Evolutionary conservation across 1,140 invertebrate genomes (phyloP).

Genomic region (Frieseomelitta varia): DNA sequence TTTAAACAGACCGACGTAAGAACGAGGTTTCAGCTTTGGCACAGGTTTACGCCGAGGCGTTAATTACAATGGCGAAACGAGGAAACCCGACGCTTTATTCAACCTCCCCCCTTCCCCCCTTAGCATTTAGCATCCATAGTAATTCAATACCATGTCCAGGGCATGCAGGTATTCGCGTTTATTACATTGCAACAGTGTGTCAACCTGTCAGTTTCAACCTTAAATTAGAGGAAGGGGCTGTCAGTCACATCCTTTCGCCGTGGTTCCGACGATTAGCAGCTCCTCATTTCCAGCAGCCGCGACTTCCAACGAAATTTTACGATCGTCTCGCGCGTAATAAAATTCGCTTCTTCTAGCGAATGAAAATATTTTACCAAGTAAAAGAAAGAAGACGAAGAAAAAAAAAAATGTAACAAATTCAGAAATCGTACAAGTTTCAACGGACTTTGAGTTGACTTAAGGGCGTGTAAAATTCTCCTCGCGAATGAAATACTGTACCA

Average conservation of each 20-base stretch:
- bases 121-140: neutral
- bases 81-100: neutral
- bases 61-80: neutral
- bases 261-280: neutral
- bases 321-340: too few species aligned
- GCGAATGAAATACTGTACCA: too few species aligned
- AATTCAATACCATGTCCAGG: neutral
- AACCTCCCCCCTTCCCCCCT: neutral
- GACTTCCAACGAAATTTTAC: neutral
- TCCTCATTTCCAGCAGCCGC: neutral
- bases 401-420: too few species aligned
- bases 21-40: neutral
- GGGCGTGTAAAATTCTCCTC: too few species aligned
- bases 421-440: too few species aligned
- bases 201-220: conserved; percentile 3
- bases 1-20: neutral
- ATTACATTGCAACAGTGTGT: neutral
- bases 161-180: neutral
- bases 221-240: neutral
- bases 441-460: too few species aligned
- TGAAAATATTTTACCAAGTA: too few species aligned
- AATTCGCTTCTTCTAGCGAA: too few species aligned
- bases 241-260: neutral
- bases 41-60: neutral
- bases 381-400: too few species aligned